Percentiles rank a stretch among this genome's conserved stretches.
These are phyloP conservation scores for Choristoneura fumiferana DNA, from an alignment of 1,140 invertebrate genomes.

Conservation along the genomic window DNA sequence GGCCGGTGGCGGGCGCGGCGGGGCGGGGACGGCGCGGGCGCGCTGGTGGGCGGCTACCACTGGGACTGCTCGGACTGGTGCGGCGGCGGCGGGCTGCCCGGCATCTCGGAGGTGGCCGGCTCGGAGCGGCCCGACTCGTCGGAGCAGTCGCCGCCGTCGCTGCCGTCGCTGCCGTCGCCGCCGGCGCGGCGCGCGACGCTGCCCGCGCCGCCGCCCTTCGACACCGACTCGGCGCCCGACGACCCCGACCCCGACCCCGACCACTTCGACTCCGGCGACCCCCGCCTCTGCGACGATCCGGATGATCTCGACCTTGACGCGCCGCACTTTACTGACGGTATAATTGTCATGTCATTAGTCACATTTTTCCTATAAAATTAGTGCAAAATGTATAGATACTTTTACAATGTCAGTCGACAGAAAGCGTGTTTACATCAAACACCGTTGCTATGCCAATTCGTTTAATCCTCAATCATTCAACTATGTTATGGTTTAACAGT, in stretches of 20 bases:
- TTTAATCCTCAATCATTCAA: too few species aligned
- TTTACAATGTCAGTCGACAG: too few species aligned
- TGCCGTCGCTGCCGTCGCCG: conserved; percentile 25
- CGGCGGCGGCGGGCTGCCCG: conserved; percentile 88
- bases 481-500: too few species aligned
- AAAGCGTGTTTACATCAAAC: too few species aligned
- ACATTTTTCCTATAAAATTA: too few species aligned
- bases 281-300: too few species aligned
- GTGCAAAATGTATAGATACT: too few species aligned
- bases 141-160: conserved; percentile 26
- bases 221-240: conserved; percentile 48
- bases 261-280: conserved; percentile 11
- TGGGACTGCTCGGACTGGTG: conserved; percentile 98
- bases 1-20: too few species aligned
- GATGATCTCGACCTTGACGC: too few species aligned
- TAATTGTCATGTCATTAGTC: too few species aligned
- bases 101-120: conserved; percentile 92
- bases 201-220: conserved; percentile 28
- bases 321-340: too few species aligned
- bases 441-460: too few species aligned
- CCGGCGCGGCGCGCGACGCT: conserved; percentile 25
- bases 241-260: conserved; percentile 9
- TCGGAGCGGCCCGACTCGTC: conserved; percentile 92
- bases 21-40: conserved; percentile 28
- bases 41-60: conserved; percentile 84